phyloP scores from a whole-genome alignment of 2,113 vertebrate genomes.

The Xenotilapia longispinis region DNA sequence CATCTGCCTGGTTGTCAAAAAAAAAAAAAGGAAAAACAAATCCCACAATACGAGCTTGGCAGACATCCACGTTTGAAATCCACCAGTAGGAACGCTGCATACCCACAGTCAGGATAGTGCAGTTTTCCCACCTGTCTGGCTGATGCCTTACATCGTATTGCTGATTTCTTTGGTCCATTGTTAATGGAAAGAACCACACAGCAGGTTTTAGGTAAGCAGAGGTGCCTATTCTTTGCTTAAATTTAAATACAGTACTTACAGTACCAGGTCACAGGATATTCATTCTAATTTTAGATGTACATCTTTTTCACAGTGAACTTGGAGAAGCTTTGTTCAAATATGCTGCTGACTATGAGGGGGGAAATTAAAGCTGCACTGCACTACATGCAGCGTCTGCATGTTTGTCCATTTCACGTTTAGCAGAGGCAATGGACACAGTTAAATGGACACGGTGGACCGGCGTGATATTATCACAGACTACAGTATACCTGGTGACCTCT shows the following conservation, averaged over 20 bases:
- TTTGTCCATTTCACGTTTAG: not conserved
- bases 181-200: not conserved
- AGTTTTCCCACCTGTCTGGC: not conserved
- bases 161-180: fast-evolving
- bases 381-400: not conserved
- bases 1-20: not conserved
- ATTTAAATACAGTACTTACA: not conserved
- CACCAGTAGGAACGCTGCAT: not conserved
- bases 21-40: not conserved
- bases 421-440: fast-evolving
- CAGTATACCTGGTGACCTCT: not conserved
- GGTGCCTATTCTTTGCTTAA: not conserved
- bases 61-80: not conserved
- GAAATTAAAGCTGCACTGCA: not conserved
- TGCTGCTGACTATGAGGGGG: too few species aligned
- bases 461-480: not conserved
- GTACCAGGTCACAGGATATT: not conserved
- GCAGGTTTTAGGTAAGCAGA: not conserved
- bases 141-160: not conserved
- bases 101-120: not conserved
- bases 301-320: not conserved
- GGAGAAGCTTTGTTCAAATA: not conserved
- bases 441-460: not conserved
- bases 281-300: not conserved
- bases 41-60: not conserved